Evolutionary conservation across 2,888 invertebrate genomes (phyloP).

Genomic region (Drosophila sordidula): DNA sequence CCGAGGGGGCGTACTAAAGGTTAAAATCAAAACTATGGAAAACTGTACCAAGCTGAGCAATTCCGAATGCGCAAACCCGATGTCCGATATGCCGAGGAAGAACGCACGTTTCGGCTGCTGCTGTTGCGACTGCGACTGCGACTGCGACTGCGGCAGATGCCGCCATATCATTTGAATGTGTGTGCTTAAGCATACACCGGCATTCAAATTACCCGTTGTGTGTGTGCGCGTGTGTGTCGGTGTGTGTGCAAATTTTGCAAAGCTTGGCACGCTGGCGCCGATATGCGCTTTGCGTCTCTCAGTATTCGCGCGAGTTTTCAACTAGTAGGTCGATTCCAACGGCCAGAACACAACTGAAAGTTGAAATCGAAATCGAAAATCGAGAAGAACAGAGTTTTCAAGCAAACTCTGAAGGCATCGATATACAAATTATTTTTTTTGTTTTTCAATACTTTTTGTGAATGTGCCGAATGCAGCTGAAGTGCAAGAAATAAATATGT

Average conservation of each 20-base stretch:
- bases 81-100: constrained; percentile 33
- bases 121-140: constrained; percentile 13
- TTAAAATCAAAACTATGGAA: constrained; percentile 25
- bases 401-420: constrained; percentile 6
- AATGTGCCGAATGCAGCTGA: constrained; percentile 26
- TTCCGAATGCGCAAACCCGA: constrained; percentile 30
- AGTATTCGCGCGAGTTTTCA: constrained; percentile 64
- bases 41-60: constrained; percentile 35
- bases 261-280: constrained; percentile 55
- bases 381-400: not conserved
- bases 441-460: constrained; percentile 24
- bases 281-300: constrained; percentile 41
- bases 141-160: constrained; percentile 7
- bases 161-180: constrained; percentile 7
- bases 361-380: constrained; percentile 5
- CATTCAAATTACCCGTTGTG: not conserved
- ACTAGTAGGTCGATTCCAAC: constrained; percentile 60
- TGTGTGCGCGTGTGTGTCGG: not conserved
- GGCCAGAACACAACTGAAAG: constrained; percentile 8
- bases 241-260: constrained; percentile 27
- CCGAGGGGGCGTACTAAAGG: constrained; percentile 18
- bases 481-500: constrained; percentile 34
- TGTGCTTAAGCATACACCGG: constrained; percentile 12
- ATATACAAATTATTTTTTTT: not conserved
- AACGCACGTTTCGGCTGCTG: constrained; percentile 55